These are phyloP conservation scores for Sparidentex hasta DNA, from an alignment of 2,797 vertebrate species.

Conservation along the genomic window DNA sequence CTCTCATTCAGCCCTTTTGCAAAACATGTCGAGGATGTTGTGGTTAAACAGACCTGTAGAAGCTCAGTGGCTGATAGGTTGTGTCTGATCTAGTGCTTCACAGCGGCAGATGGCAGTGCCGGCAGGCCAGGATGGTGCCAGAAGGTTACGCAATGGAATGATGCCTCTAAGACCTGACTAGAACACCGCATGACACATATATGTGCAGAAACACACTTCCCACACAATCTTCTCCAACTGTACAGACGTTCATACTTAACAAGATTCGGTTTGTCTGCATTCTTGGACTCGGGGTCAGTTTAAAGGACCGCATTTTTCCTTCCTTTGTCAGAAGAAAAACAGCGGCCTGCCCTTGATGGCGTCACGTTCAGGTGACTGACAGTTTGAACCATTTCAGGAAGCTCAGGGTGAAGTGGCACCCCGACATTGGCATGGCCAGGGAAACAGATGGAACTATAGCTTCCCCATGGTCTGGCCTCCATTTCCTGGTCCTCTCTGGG, in stretches of 20 bases:
- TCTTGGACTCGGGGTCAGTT: not conserved
- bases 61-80: constrained; percentile 66
- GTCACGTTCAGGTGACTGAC: constrained; percentile 67
- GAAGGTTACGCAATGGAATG: constrained; percentile 87
- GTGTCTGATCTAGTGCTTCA: constrained; percentile 75
- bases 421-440: constrained; percentile 60
- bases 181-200: constrained; percentile 79
- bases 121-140: constrained; percentile 85
- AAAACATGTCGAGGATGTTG: constrained; percentile 43
- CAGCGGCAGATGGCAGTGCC: constrained; percentile 86
- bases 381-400: constrained; percentile 71
- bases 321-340: constrained; percentile 8
- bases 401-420: constrained; percentile 61
- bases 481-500: constrained; percentile 83
- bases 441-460: constrained; percentile 84
- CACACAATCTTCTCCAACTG: constrained; percentile 67
- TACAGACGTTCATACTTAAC: constrained; percentile 11
- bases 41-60: constrained; percentile 71
- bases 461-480: constrained; percentile 78
- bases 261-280: constrained; percentile 22
- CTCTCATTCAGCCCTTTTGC: constrained; percentile 31
- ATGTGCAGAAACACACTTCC: constrained; percentile 80
- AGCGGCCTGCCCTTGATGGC: constrained; percentile 1
- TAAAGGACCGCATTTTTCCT: not conserved
- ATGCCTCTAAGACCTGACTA: constrained; percentile 83